Evolutionary conservation across 1,140 invertebrate species (phyloP).

Genomic region (Lycorma delicatula): DNA sequence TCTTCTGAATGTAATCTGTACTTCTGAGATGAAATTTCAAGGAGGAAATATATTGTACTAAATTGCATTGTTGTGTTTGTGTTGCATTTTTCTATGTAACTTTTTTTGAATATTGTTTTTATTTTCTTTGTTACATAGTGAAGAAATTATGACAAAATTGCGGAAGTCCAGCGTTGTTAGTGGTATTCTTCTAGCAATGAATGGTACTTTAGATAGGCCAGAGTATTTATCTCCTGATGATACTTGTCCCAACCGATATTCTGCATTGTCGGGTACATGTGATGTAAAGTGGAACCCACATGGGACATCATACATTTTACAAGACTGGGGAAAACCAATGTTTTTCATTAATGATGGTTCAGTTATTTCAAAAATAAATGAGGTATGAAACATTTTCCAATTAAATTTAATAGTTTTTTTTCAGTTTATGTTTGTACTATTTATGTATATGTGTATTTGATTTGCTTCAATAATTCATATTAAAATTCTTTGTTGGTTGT

Average conservation of each 20-base stretch:
- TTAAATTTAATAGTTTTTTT: too few relatives aligned
- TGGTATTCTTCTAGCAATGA: slow-evolving; percentile 48
- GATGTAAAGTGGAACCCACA: slow-evolving; percentile 62
- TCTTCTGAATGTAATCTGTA: neutral
- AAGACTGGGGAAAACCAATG: slow-evolving; percentile 76
- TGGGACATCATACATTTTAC: slow-evolving; percentile 62
- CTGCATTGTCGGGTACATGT: slow-evolving; percentile 32
- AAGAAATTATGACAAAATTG: slow-evolving; percentile 33
- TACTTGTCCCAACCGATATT: slow-evolving; percentile 64
- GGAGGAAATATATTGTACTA: neutral
- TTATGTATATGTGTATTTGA: too few relatives aligned
- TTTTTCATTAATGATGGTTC: slow-evolving; percentile 57
- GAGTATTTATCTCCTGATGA: slow-evolving; percentile 60
- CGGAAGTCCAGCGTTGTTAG: slow-evolving; percentile 45
- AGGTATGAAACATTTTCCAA: too few relatives aligned
- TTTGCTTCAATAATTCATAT: too few relatives aligned
- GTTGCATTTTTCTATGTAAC: neutral
- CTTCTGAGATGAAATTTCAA: neutral
- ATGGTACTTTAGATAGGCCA: slow-evolving; percentile 31
- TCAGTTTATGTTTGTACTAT: too few relatives aligned
- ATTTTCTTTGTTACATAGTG: slow-evolving; percentile 9
- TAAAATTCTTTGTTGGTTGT: too few relatives aligned
- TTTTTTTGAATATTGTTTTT: neutral
- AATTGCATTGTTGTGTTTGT: neutral
- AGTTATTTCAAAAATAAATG: slow-evolving; percentile 47